phyloP scores from a whole-genome alignment of 2,888 invertebrate species.

The Pandemis corylana region DNA sequence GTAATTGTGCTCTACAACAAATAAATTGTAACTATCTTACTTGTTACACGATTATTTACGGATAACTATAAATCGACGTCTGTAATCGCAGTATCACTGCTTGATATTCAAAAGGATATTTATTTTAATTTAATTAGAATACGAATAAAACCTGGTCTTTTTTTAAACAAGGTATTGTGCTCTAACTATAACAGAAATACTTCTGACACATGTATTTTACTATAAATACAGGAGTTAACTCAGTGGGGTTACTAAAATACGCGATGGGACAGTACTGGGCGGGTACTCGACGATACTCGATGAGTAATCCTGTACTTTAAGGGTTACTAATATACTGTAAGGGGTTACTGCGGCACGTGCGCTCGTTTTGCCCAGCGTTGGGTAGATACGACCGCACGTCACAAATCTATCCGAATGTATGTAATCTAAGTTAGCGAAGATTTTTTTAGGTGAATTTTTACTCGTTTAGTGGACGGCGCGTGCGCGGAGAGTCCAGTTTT shows the following conservation, averaged over 20 bases:
- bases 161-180: background rate
- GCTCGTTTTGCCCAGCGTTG: slow-evolving; percentile 43
- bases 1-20: background rate
- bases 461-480: slow-evolving; percentile 82
- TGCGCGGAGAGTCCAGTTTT: slow-evolving; percentile 77
- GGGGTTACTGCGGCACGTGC: slow-evolving; percentile 10
- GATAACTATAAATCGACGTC: too few species aligned
- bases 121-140: too few species aligned
- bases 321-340: slow-evolving; percentile 22
- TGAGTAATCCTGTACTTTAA: slow-evolving; percentile 17
- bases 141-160: too few species aligned
- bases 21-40: background rate
- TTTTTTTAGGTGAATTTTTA: slow-evolving; percentile 82
- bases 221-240: background rate
- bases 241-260: slow-evolving; percentile 7
- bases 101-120: too few species aligned
- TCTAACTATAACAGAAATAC: background rate
- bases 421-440: slow-evolving; percentile 75
- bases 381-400: slow-evolving; percentile 47
- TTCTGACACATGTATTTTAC: background rate
- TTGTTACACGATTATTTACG: background rate
- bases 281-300: slow-evolving; percentile 7
- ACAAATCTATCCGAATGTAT: slow-evolving; percentile 66
- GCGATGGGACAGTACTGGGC: slow-evolving; percentile 1
- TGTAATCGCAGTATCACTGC: too few species aligned